phyloP scores from a whole-genome alignment of 1,140 invertebrate species.

The Bombus sylvicola region DNA sequence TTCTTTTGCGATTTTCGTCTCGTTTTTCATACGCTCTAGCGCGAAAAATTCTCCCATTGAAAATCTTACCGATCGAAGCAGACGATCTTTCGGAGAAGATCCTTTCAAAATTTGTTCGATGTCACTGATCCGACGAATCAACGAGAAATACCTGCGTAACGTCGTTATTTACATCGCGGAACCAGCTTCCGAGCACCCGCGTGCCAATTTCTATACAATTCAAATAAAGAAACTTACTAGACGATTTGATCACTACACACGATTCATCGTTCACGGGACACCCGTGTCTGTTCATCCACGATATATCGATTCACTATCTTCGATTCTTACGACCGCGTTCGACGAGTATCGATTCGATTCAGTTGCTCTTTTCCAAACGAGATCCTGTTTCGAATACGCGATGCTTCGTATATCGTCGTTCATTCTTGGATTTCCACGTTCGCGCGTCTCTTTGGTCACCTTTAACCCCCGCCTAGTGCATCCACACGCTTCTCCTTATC shows the following conservation, averaged over 20 bases:
- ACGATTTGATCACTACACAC: too few species aligned
- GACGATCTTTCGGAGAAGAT: not conserved
- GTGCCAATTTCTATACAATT: not conserved
- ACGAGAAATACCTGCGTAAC: not conserved
- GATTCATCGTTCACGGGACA: conserved; percentile 4
- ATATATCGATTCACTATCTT: not conserved
- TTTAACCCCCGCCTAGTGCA: not conserved
- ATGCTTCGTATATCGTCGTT: conserved; percentile 13
- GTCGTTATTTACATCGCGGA: not conserved
- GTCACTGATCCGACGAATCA: not conserved
- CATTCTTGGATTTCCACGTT: not conserved
- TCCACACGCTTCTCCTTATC: not conserved
- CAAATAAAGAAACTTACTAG: not conserved
- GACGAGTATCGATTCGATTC: not conserved
- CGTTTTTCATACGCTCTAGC: not conserved
- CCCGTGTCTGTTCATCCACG: not conserved
- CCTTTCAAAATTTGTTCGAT: not conserved
- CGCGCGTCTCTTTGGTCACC: not conserved
- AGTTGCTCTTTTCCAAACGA: not conserved
- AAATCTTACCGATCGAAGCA: conserved; percentile 28
- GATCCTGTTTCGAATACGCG: not conserved
- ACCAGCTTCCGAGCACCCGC: not conserved
- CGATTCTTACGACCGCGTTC: not conserved
- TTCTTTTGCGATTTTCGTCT: not conserved
- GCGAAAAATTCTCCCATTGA: not conserved